These are phyloP conservation scores for Cephalopachus bancanus DNA, from an alignment of 2,797 vertebrate species.

Conservation along the genomic window DNA sequence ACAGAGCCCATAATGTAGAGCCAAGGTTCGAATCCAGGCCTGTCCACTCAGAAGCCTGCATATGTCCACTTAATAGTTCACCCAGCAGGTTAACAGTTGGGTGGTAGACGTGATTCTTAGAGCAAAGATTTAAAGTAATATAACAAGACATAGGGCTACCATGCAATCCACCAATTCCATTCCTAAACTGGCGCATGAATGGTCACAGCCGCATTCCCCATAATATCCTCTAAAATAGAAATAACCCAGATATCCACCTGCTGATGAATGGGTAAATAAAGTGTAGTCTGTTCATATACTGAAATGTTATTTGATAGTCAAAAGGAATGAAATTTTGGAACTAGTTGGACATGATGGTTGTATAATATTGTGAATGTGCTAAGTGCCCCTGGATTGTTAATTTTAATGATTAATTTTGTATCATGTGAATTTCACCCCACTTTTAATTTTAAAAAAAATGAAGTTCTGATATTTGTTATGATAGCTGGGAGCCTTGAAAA, in stretches of 20 bases:
- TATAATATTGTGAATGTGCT: background rate
- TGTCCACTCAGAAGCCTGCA: background rate
- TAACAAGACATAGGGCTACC: background rate
- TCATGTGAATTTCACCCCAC: background rate
- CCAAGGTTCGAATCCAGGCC: background rate
- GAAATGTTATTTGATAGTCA: constrained; percentile 16
- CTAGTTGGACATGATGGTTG: background rate
- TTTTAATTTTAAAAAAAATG: background rate
- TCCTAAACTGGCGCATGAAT: background rate
- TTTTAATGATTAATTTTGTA: background rate
- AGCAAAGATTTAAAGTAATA: constrained; percentile 26
- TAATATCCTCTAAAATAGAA: background rate
- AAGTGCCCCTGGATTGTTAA: background rate
- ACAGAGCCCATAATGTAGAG: background rate
- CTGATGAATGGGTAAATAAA: background rate
- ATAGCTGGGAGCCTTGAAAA: background rate
- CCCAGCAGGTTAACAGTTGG: background rate
- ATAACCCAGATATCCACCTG: background rate
- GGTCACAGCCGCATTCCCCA: background rate
- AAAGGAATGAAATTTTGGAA: constrained; percentile 15
- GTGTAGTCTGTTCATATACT: background rate
- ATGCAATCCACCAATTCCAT: background rate
- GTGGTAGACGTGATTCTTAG: background rate
- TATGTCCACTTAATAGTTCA: constrained; percentile 6
- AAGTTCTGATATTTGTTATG: background rate